These are phyloP conservation scores for Caenorhabditis afra DNA, from an alignment of 2,888 invertebrate species.

Conservation along the genomic window DNA sequence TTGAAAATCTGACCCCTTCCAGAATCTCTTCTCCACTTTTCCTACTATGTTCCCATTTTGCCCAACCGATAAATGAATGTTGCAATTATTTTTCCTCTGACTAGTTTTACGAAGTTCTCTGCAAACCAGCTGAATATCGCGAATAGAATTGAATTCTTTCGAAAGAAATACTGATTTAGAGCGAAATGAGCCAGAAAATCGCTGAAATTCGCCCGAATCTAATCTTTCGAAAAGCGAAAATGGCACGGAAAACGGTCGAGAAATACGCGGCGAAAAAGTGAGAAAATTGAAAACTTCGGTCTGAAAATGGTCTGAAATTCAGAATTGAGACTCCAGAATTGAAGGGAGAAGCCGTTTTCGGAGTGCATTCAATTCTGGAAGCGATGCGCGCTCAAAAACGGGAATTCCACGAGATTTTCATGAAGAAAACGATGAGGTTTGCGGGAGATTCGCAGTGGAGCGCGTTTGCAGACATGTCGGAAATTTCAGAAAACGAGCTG, in stretches of 20 bases:
- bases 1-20: conserved; percentile 31
- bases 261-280: conserved; percentile 59
- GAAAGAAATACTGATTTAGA: neutral
- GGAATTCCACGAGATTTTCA: conserved; percentile 46
- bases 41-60: neutral
- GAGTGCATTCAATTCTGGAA: conserved; percentile 64
- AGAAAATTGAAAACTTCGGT: conserved; percentile 4
- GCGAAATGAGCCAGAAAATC: neutral
- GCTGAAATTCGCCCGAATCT: conserved; percentile 59
- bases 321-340: conserved; percentile 56
- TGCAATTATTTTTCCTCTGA: too few relatives aligned
- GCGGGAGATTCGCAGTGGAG: too few relatives aligned
- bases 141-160: neutral
- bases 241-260: conserved; percentile 59
- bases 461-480: too few relatives aligned
- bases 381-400: conserved; percentile 57
- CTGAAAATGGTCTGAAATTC: conserved; percentile 5
- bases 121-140: too few relatives aligned
- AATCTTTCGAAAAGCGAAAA: conserved; percentile 63
- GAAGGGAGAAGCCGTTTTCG: conserved; percentile 64
- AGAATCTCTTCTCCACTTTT: conserved; percentile 10
- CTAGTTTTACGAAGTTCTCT: too few relatives aligned
- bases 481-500: conserved; percentile 50
- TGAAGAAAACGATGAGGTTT: conserved; percentile 56
- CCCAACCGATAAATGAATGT: too few relatives aligned